These are phyloP conservation scores for Latrodectus geometricus DNA, from an alignment of 1,140 invertebrate genomes.

Conservation along the genomic window DNA sequence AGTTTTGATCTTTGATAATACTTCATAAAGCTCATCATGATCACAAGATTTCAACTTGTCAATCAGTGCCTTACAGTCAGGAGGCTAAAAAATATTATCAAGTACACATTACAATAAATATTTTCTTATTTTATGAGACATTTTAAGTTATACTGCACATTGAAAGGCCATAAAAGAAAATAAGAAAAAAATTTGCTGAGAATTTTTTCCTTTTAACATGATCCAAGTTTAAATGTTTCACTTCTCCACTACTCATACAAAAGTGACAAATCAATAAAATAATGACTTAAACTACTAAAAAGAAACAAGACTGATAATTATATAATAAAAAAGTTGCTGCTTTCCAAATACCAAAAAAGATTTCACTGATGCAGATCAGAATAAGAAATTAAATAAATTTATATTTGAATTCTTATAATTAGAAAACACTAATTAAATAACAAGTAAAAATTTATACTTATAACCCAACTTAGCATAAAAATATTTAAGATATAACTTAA, in stretches of 20 bases:
- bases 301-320: no score
- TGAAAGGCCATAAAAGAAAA: background rate
- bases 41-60: conserved; percentile 81
- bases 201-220: background rate
- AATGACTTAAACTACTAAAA: no score
- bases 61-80: conserved; percentile 85
- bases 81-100: conserved; percentile 73
- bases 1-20: conserved; percentile 81
- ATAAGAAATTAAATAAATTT: no score
- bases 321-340: no score
- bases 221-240: background rate
- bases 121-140: background rate
- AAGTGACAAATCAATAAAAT: no score
- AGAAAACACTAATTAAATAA: background rate
- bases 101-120: background rate
- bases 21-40: conserved; percentile 76
- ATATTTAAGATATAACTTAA: background rate
- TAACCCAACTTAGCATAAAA: background rate
- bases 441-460: background rate
- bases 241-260: background rate
- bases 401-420: background rate
- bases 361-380: no score
- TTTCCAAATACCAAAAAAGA: no score
- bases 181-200: background rate
- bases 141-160: conserved; percentile 1